Evolutionary conservation across 2,888 invertebrate genomes (phyloP).

Genomic region (Conchocele bisecta): DNA sequence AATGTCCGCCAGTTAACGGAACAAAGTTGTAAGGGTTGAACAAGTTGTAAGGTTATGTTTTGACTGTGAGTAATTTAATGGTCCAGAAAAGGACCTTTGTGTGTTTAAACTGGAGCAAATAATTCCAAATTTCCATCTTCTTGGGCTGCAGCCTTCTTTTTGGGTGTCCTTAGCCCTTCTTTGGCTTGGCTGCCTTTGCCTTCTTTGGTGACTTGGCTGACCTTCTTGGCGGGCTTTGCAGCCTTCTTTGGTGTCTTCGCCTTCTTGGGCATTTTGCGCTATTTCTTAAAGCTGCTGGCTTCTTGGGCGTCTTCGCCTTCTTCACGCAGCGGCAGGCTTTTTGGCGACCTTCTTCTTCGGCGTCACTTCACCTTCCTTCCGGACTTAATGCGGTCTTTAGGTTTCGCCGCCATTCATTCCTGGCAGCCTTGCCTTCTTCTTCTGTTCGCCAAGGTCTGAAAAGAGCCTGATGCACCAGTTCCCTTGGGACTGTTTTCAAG

Average conservation of each 20-base stretch:
- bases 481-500: slow-evolving; percentile 82
- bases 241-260: slow-evolving; percentile 54
- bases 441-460: slow-evolving; percentile 70
- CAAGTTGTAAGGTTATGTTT: too few species aligned
- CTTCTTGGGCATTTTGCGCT: slow-evolving; percentile 55
- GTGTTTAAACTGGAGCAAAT: too few species aligned
- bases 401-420: too few species aligned
- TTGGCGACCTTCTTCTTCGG: slow-evolving; percentile 57
- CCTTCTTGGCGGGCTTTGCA: slow-evolving; percentile 62
- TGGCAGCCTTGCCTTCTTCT: slow-evolving; percentile 19
- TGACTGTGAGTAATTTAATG: too few species aligned
- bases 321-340: slow-evolving; percentile 48
- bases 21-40: too few species aligned
- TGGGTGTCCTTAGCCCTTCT: slow-evolving; percentile 58
- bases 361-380: slow-evolving; percentile 60
- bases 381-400: slow-evolving; percentile 60
- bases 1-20: too few species aligned
- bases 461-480: slow-evolving; percentile 77
- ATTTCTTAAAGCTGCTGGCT: too few species aligned
- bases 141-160: slow-evolving; percentile 65
- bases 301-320: slow-evolving; percentile 53
- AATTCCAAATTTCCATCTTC: too few species aligned
- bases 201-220: slow-evolving; percentile 56
- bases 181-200: slow-evolving; percentile 58
- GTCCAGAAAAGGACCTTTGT: too few species aligned